Conservation (phyloP, 2,797 vertebrate species). For the Pantherophis vulpinus region DNA sequence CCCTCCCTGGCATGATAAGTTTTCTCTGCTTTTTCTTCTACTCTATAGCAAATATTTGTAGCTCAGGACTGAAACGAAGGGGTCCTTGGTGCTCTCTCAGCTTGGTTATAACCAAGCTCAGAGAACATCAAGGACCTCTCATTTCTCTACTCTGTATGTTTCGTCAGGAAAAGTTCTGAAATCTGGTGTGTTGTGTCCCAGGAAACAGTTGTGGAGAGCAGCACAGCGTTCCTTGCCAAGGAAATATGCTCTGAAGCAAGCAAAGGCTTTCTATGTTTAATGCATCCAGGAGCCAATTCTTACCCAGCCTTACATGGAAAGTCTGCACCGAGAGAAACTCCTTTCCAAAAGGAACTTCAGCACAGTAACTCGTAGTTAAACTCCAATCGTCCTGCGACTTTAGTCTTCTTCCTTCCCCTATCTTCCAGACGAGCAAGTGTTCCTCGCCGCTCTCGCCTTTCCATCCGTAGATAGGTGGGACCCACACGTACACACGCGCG, state of each 20-base stretch:
- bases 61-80: background rate
- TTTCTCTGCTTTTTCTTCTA: background rate
- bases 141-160: background rate
- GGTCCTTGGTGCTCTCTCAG: too few species aligned
- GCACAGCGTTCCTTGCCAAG: conserved; percentile 15
- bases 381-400: background rate
- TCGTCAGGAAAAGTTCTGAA: conserved; percentile 1
- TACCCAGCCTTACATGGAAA: background rate
- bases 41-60: background rate
- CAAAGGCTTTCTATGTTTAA: background rate
- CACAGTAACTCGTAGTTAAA: background rate
- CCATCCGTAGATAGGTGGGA: background rate
- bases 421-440: background rate
- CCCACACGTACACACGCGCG: background rate
- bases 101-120: background rate
- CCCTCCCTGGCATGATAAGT: background rate
- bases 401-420: background rate
- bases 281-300: background rate
- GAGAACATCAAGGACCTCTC: background rate
- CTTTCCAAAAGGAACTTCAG: background rate
- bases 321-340: background rate
- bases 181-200: background rate
- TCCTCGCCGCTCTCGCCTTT: background rate
- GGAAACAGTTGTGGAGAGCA: background rate
- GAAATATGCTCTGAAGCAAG: background rate